Evolutionary conservation across 2,797 vertebrate species (phyloP).

Genomic region (Cynopterus sphinx): DNA sequence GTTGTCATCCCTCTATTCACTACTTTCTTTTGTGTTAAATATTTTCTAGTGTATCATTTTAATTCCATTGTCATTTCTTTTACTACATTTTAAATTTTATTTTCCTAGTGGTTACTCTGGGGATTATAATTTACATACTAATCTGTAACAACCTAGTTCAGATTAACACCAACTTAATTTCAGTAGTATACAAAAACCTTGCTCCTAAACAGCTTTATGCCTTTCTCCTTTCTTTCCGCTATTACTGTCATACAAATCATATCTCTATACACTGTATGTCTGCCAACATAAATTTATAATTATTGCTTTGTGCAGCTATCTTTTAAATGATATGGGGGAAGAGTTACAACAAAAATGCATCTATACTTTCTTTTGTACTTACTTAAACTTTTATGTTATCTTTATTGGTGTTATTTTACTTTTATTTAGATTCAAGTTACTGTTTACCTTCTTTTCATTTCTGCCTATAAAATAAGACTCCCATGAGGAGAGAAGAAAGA

Average conservation of each 20-base stretch:
- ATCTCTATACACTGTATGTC: not conserved
- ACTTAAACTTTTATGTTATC: not conserved
- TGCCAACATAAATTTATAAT: not conserved
- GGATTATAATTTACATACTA: not conserved
- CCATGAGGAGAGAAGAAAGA: too few species aligned
- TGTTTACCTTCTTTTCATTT: not conserved
- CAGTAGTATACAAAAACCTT: not conserved
- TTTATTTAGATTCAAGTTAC: not conserved
- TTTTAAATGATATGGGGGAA: not conserved
- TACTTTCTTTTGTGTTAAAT: not conserved
- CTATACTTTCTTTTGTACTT: not conserved
- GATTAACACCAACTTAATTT: too few species aligned
- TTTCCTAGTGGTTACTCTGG: not conserved
- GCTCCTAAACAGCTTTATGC: not conserved
- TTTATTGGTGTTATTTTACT: not conserved
- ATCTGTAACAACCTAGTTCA: not conserved
- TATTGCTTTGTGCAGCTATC: not conserved
- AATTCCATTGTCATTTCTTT: not conserved
- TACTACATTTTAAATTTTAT: not conserved
- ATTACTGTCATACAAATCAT: not conserved
- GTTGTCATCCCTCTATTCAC: not conserved
- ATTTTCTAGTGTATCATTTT: not conserved
- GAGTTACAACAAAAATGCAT: not conserved
- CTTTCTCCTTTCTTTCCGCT: not conserved
- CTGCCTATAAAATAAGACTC: too few species aligned